phyloP scores from a whole-genome alignment of 2,113 vertebrate species.

The Chloropsis cyanopogon region DNA sequence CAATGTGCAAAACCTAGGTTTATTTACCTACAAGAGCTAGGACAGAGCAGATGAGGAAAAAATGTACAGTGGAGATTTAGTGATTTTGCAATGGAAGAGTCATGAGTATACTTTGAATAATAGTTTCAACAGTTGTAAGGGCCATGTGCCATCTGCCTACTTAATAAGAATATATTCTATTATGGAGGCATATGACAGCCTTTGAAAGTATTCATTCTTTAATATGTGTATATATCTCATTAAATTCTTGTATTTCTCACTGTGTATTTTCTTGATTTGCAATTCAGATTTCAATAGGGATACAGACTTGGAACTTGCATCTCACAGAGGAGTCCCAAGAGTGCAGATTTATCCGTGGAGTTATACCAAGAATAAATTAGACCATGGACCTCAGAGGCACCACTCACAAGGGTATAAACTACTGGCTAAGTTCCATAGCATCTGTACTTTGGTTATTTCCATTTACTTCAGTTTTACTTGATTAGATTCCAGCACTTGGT shows the following conservation, averaged over 20 bases:
- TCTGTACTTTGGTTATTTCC: neutral
- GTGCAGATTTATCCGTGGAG: neutral
- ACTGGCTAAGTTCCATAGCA: neutral
- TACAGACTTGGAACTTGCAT: neutral
- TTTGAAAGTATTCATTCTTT: neutral
- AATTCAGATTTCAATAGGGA: neutral
- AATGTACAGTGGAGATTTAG: neutral
- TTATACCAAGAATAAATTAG: conserved; percentile 16
- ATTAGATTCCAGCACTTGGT: neutral
- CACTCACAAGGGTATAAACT: neutral
- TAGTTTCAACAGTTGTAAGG: neutral
- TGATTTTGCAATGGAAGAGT: neutral
- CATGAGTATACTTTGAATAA: neutral
- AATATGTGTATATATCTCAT: neutral
- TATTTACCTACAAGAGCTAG: neutral
- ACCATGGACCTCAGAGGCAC: neutral
- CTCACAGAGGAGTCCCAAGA: neutral
- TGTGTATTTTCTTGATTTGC: neutral
- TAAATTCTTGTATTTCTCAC: neutral
- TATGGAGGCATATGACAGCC: neutral
- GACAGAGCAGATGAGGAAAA: neutral
- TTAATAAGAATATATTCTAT: neutral
- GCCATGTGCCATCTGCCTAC: neutral
- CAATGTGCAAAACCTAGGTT: neutral
- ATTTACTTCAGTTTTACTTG: conserved; percentile 1